These are phyloP conservation scores for Agriopis aurantiaria DNA, from an alignment of 2,888 invertebrate genomes.

Conservation along the genomic window DNA sequence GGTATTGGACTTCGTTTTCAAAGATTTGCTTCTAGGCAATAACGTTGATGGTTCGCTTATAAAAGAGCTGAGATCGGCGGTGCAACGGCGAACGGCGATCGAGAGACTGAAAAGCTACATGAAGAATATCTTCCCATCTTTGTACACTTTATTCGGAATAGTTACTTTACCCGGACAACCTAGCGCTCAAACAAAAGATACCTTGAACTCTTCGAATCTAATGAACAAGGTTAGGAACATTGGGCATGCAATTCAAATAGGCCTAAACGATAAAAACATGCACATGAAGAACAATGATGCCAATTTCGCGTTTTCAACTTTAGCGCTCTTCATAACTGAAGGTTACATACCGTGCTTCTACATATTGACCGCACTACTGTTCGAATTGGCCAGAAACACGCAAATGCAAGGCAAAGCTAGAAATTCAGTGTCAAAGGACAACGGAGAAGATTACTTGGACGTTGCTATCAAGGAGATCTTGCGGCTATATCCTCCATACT, in stretches of 20 bases:
- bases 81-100: conserved; percentile 63
- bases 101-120: conserved; percentile 74
- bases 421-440: conserved; percentile 55
- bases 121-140: conserved; percentile 76
- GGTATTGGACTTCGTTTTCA: conserved; percentile 80
- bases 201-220: conserved; percentile 63
- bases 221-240: conserved; percentile 62
- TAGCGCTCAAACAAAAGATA: conserved; percentile 57
- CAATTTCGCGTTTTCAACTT: conserved; percentile 67
- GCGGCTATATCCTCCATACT: conserved; percentile 75
- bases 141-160: conserved; percentile 69
- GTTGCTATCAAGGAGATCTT: conserved; percentile 74
- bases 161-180: conserved; percentile 62
- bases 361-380: conserved; percentile 68
- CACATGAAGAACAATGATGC: conserved; percentile 54
- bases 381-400: conserved; percentile 69
- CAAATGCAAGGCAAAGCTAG: conserved; percentile 68
- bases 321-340: conserved; percentile 72
- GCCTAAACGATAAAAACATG: conserved; percentile 61
- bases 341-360: conserved; percentile 76
- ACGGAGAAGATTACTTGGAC: conserved; percentile 67
- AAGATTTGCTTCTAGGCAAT: conserved; percentile 73
- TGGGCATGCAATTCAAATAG: conserved; percentile 61
- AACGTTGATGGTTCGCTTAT: conserved; percentile 63
- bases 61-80: conserved; percentile 61